Conservation (phyloP, 2,888 invertebrate species). For the Eilema depressum region DNA sequence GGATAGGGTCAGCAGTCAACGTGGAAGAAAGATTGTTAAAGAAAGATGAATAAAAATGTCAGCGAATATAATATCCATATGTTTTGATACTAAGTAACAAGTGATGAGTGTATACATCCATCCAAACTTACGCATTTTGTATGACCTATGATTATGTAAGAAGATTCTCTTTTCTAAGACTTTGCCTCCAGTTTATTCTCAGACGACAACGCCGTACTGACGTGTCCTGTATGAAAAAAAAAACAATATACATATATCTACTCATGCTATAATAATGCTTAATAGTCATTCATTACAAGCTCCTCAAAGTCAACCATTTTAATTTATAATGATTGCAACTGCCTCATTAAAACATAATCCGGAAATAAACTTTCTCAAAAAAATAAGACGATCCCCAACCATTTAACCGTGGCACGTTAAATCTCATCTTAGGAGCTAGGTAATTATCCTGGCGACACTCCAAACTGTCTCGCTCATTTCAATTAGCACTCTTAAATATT, state of each 20-base stretch:
- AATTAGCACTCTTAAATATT: conserved; percentile 87
- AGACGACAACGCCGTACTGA: too few relatives aligned
- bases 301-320: conserved; percentile 13
- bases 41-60: too few relatives aligned
- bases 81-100: too few relatives aligned
- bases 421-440: conserved; percentile 85
- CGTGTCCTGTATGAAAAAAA: too few relatives aligned
- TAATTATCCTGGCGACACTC: conserved; percentile 87
- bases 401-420: conserved; percentile 83
- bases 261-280: background rate
- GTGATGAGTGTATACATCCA: too few relatives aligned
- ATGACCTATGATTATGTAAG: background rate
- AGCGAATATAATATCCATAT: too few relatives aligned
- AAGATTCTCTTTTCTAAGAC: background rate
- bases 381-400: conserved; percentile 49
- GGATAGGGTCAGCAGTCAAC: too few relatives aligned
- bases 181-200: background rate
- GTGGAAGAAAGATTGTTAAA: too few relatives aligned
- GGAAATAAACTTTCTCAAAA: conserved; percentile 42
- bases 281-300: background rate
- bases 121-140: too few relatives aligned
- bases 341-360: conserved; percentile 38
- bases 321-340: conserved; percentile 28
- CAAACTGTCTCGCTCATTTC: conserved; percentile 87
- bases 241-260: background rate